phyloP scores from a whole-genome alignment of 2,888 invertebrate genomes.

The Halictus quadricinctus region DNA sequence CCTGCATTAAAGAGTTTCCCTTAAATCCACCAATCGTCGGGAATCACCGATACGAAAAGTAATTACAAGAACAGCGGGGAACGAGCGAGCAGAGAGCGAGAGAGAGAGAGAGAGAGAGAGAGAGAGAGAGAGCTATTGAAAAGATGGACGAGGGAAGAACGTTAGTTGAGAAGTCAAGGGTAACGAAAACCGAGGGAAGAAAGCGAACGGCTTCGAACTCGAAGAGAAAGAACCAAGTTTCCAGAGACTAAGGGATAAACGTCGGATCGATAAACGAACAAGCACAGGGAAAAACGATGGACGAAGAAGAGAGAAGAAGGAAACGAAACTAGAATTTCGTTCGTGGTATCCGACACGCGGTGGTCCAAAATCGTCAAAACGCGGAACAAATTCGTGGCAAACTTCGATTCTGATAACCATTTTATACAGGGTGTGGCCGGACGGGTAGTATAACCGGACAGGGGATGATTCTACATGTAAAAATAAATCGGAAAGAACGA shows the following conservation, averaged over 20 bases:
- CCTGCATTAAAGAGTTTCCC: neutral
- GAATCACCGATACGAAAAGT: neutral
- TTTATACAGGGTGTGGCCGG: neutral
- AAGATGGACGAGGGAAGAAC: constrained; percentile 15
- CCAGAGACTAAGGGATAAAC: constrained; percentile 29
- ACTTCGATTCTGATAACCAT: neutral
- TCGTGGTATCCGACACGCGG: constrained; percentile 28
- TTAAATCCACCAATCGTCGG: neutral
- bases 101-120: too few species aligned
- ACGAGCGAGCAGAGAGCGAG: neutral
- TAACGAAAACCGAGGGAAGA: constrained; percentile 30
- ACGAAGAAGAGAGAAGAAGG: constrained; percentile 20
- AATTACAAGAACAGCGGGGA: constrained; percentile 1
- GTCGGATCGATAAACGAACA: constrained; percentile 38
- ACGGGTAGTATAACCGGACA: too few species aligned
- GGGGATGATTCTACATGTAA: too few species aligned
- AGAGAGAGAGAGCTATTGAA: neutral
- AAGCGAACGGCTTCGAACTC: neutral
- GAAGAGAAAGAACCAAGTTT: constrained; percentile 20
- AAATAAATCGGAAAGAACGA: too few species aligned
- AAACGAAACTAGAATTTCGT: constrained; percentile 41
- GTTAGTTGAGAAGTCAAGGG: constrained; percentile 16
- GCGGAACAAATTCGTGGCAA: neutral
- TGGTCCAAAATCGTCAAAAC: too few species aligned
- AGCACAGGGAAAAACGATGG: neutral